Evolutionary conservation across 2,888 invertebrate genomes (phyloP), one percentile per base, ranked within the genome.

Genomic region (Lagria hirta): DNA sequence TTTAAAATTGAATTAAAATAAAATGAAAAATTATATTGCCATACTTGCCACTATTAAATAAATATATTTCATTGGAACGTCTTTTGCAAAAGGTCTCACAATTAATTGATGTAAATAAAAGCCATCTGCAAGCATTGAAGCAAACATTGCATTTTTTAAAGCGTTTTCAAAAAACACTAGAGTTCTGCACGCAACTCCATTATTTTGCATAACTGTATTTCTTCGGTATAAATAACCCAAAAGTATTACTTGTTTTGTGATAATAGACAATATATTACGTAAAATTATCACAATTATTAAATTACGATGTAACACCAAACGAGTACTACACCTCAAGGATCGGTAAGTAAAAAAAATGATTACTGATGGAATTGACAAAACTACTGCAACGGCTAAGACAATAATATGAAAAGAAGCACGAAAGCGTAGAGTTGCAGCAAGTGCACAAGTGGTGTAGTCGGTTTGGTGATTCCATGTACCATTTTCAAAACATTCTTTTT

Each of bases 61-160:
- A 2, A 79, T 65, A 54, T 70, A 65, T 3, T 60, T 64, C 10
- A n/a, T n/a, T n/a, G n/a, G n/a, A n/a, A n/a, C n/a, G 40, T 82
- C 78, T 24, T 75, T 55, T 1, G 61, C 75, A 58, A 86, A 84
- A 0, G 83, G 77, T 11, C 81, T 76, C 0, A 81, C 84, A 16
- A 86, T 80, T 10, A 81, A 72, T 28, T 83, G 76, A 57, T 86
- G 84, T 2, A 86, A 63, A 60, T 80, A 83, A 20, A 80, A 68
- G 1, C 81, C 83, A 60, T 83, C 83, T 1, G 81, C 70, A 27
- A 85, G 68, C 85, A 86, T 86, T 63, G 82, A 83, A 2, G 81
- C 76, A 58, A 83, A 86, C 26, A 84, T 82, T 0, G 73, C 71
- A 57, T 81, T 81, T 3, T 74, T 75, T 0, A 79, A 73, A 1